Base-by-base conservation (phyloP, 2,888 invertebrate species). In the Neoitamus cyanurus region DNA sequence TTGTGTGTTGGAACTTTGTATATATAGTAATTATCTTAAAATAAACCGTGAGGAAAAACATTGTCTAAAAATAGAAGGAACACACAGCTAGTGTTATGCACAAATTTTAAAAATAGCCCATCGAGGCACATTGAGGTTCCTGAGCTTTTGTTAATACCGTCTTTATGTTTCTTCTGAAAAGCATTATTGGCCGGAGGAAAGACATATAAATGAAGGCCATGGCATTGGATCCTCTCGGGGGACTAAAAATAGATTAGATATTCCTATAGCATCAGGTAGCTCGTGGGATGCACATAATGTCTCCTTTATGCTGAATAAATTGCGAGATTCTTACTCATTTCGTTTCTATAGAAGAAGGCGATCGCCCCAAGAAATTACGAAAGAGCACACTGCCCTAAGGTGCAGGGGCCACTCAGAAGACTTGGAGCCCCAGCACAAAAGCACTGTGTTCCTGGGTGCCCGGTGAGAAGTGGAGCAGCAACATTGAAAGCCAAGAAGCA, bases 401-500 rank as follows among this genome's bases (percentile, higher is more conserved):
- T 15, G 58, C 48, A 48, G 7, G 20, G 48, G 48, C 20, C 5
- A 7, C 25, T 9, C 15, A 7, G 58, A 25, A 58, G 25, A 58
- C 58, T 48, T 7, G 7, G 7, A 34, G 9, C 5, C 9, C 6
- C n/a, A 25, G 9, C 15, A 58, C 20, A 58, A 58, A 15, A 20
- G 58, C 20, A 3, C 58, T 42, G 42, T 42, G 58, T 20, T 58
- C 42, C 58, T 25, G 58, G 1, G 9, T 15, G 0, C 5, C 20
- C 20, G 48, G 1, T 48, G 58, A 58, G 42, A 75, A 75, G 37
- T 75, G 75, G 75, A 46, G 30, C 75, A 75, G 58, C 25, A 75
- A 3, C 42, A 42, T 42, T 42, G 28, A 75, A 42, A 13, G 11
- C 42, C 75, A 75, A 75, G 75, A 34, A 75, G 75, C 75, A 75